Base-by-base conservation (phyloP, 2,888 invertebrate species). In the Pyrgus malvae region DNA sequence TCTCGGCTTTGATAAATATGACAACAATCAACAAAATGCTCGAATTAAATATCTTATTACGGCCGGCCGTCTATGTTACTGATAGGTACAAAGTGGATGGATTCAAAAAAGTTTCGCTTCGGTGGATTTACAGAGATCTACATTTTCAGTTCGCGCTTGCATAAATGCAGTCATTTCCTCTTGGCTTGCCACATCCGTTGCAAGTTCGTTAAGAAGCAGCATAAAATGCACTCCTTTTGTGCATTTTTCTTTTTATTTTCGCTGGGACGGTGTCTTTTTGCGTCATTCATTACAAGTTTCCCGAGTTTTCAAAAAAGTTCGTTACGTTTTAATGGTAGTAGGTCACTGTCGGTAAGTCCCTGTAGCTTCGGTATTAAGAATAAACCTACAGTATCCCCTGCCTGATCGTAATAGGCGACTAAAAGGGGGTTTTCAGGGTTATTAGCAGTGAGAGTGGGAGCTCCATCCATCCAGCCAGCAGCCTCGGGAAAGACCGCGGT, bases 111-210 rank as follows among this genome's bases (percentile, higher is more conserved):
- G n/a, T 17, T 14, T 14, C 16, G 42, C 41, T 23, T 42, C n/a
- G 14, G 21, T 14, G 23, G 16, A 42, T 50, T 50, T 50, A 42
- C 40, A 48, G 38, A 50, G 50, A 41, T 41, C 41, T 49, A 33
- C 50, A 42, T 50, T 53, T 53, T 53, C 11, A 45, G 33, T 45
- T 45, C 29, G 27, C 53, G 53, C 45, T 53, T 53, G 53, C 45
- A 38, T 53, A 53, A 53, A 44, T 53, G 53, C 33, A 53, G 45
- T 53, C 53, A 45, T 53, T 53, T 53, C 51, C 51, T n/a, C 21
- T 9, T 29, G 37, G 51, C 44, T 49, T 38, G 37, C 51, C 51
- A 38, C 25, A 51, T 51, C 51, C 51, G 51, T 37, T 51, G 51
- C 51, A 37, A 51, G 44, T 44, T 51, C 44, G 51, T 51, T 51